Evolutionary conservation across 2,797 vertebrate species (phyloP).

Genomic region (Trachops cirrhosus): DNA sequence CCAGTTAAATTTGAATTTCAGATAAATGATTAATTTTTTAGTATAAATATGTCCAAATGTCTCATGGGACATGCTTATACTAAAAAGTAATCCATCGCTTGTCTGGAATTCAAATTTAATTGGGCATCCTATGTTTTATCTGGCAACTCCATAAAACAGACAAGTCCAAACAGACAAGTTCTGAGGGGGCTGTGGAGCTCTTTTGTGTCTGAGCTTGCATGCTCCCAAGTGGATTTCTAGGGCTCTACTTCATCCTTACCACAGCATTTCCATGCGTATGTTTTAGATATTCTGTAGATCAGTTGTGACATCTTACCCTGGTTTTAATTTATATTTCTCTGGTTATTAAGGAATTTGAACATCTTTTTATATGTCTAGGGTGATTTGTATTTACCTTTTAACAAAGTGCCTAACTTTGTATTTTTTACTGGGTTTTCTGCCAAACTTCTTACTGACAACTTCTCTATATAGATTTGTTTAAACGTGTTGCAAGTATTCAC

Average conservation of each 20-base stretch:
- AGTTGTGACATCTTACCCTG: neutral
- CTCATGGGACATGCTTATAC: neutral
- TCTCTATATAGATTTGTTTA: neutral
- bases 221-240: neutral
- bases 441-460: neutral
- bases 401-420: neutral
- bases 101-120: slow-evolving; percentile 7
- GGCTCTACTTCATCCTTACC: neutral
- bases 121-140: neutral
- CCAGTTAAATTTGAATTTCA: slow-evolving; percentile 32
- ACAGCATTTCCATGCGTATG: neutral
- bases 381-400: neutral
- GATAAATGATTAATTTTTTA: neutral
- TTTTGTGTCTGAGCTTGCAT: neutral
- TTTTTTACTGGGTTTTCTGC: neutral
- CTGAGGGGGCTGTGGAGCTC: neutral
- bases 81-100: neutral
- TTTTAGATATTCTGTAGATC: neutral
- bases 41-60: neutral
- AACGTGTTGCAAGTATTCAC: neutral
- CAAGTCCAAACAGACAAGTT: neutral
- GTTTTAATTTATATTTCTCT: neutral
- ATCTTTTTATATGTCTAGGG: neutral
- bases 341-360: neutral
- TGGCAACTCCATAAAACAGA: neutral